Percentiles rank a stretch among this genome's conserved stretches.
Evolutionary conservation across 1,140 invertebrate species (phyloP).

Genomic region (Papilio dardanus): DNA sequence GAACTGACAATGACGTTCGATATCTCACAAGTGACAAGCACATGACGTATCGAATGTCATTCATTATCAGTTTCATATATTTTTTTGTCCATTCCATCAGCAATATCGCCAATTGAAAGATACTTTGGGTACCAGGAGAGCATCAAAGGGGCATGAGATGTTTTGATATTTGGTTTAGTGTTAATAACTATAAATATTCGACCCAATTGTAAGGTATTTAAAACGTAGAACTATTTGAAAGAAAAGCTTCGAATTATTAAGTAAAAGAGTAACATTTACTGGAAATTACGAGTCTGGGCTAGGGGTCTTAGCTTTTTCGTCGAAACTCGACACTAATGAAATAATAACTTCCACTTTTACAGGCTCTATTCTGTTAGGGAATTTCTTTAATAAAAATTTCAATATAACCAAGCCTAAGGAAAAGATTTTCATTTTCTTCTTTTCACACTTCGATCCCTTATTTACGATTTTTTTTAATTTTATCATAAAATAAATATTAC

Average conservation of each 20-base stretch:
- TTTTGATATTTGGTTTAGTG: no score
- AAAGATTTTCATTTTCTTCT: constrained; percentile 23
- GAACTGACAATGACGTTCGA: no score
- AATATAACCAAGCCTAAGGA: constrained; percentile 27
- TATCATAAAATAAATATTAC: neutral
- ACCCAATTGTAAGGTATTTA: neutral
- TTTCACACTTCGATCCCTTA: constrained; percentile 6
- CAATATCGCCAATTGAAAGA: no score
- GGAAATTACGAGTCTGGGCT: constrained; percentile 29
- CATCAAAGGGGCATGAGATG: no score
- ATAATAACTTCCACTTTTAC: constrained; percentile 39
- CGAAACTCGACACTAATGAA: constrained; percentile 32
- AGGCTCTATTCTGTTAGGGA: constrained; percentile 36
- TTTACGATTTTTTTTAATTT: constrained; percentile 15
- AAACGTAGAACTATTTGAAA: neutral
- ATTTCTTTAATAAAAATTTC: constrained; percentile 37
- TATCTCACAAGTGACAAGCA: no score
- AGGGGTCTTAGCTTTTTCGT: constrained; percentile 29
- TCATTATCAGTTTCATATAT: no score
- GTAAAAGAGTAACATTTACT: constrained; percentile 18
- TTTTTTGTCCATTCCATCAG: no score
- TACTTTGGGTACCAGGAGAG: no score
- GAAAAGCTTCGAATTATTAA: constrained; percentile 8
- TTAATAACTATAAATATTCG: neutral
- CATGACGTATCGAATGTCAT: no score